phyloP scores from a whole-genome alignment of 2,888 invertebrate genomes.

The Tromatobia lineatoria region DNA sequence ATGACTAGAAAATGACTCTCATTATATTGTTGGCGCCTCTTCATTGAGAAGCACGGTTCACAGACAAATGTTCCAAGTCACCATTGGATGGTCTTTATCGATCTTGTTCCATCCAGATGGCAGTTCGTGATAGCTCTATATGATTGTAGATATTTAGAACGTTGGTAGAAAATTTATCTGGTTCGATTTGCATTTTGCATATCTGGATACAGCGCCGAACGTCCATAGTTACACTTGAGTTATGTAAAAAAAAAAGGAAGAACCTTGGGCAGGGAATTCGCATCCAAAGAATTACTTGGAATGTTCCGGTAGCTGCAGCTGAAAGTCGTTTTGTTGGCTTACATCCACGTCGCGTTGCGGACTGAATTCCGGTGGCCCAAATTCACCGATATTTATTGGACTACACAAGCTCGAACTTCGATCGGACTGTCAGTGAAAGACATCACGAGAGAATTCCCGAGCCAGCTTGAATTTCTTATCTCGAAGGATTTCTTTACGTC shows the following conservation, averaged over 20 bases:
- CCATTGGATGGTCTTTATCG: neutral
- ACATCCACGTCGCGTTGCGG: slow-evolving; percentile 83
- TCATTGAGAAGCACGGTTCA: neutral
- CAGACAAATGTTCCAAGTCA: neutral
- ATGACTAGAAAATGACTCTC: neutral
- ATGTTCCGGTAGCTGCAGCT: slow-evolving; percentile 74
- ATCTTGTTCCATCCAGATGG: neutral
- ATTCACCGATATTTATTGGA: slow-evolving; percentile 77
- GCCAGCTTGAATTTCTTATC: slow-evolving; percentile 49
- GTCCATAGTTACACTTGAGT: slow-evolving; percentile 27
- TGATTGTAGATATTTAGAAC: slow-evolving; percentile 4
- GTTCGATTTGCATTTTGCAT: neutral
- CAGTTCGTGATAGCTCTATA: neutral
- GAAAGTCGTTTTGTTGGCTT: slow-evolving; percentile 78
- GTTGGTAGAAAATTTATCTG: neutral
- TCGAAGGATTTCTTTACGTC: slow-evolving; percentile 20
- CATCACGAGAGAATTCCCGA: slow-evolving; percentile 42
- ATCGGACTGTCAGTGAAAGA: slow-evolving; percentile 54
- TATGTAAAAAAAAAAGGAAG: slow-evolving; percentile 39
- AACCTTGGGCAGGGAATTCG: slow-evolving; percentile 69
- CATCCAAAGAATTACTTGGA: slow-evolving; percentile 74
- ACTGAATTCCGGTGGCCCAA: slow-evolving; percentile 79
- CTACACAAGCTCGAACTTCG: slow-evolving; percentile 47
- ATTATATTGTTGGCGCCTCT: neutral
- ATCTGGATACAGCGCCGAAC: slow-evolving; percentile 14